Evolutionary conservation across 2,797 vertebrate species (phyloP), one percentile per base, ranked within the genome.

Genomic region (Notamacropus eugenii): DNA sequence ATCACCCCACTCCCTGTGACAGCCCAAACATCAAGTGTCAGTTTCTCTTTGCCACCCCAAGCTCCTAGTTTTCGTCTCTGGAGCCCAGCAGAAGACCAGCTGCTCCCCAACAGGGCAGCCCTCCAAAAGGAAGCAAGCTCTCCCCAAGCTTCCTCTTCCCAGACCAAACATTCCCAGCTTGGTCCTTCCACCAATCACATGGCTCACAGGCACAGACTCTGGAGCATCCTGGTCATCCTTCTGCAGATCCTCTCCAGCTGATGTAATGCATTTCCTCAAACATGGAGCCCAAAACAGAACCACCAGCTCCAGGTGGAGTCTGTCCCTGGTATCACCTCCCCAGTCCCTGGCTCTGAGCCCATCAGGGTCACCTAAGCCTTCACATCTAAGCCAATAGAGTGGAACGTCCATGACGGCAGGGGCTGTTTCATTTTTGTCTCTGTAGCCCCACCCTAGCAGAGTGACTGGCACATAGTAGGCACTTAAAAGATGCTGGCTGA

Each of bases 381-480:
- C 62, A n/a, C 19, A 19, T 6, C 62, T n/a, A 34, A 6, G 13
- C 14, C 13, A 3, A 74, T 2, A 74, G 62, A 74, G 19, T 16
- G 34, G n/a, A 22, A 40, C 16, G 0, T 24, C 19, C 19, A 22
- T 0, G 0, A 40, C n/a, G n/a, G n/a, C 16, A n/a, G n/a, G 67
- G n/a, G 2, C 67, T 74, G 34, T 22, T 67, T 16, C 19, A 40
- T 74, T 40, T 40, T 9, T 8, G 5, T 19, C n/a, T 40, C n/a
- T 9, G n/a, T 8, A 74, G 19, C n/a, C n/a, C 5, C 19, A 46
- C 16, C n/a, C 67, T 9, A 24, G n/a, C 58, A 59, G 58, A 59
- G 58, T 29, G 9, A 28, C 58, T 58, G 58, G 58, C 19, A 46
- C n/a, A 40, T 8, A 24, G n/a, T 10, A 82, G 19, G 19, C n/a